Evolutionary conservation across 2,797 vertebrate genomes (phyloP).

Genomic region (Gallinago nigripennis): DNA sequence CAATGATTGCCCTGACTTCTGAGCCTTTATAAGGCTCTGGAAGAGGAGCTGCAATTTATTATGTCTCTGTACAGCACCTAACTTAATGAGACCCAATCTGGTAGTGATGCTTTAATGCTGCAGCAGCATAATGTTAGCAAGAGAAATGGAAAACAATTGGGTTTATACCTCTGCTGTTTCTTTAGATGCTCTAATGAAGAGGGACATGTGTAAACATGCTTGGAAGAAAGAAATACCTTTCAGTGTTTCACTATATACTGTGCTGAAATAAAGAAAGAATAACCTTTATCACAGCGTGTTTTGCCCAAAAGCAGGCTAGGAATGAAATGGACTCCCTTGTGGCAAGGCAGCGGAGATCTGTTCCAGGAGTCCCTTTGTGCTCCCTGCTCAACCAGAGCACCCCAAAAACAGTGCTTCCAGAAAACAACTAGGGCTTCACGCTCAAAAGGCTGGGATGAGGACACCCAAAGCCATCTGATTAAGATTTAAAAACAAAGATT

Average conservation of each 20-base stretch:
- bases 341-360: not conserved
- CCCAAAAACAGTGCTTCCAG: not conserved
- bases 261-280: not conserved
- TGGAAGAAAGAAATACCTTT: not conserved
- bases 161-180: not conserved
- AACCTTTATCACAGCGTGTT: not conserved
- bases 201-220: not conserved
- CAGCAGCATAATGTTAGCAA: not conserved
- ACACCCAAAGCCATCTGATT: not conserved
- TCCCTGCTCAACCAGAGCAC: not conserved
- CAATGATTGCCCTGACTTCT: not conserved
- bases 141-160: conserved; percentile 5
- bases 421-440: not conserved
- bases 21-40: not conserved
- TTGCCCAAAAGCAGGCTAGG: not conserved
- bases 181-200: not conserved
- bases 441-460: not conserved
- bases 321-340: not conserved
- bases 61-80: not conserved
- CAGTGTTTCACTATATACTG: not conserved
- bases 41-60: not conserved
- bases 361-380: not conserved
- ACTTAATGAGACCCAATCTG: not conserved
- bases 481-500: not conserved
- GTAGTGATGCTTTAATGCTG: not conserved